These are phyloP conservation scores for Latrodectus elegans DNA, from an alignment of 2,888 invertebrate genomes.

Conservation along the genomic window DNA sequence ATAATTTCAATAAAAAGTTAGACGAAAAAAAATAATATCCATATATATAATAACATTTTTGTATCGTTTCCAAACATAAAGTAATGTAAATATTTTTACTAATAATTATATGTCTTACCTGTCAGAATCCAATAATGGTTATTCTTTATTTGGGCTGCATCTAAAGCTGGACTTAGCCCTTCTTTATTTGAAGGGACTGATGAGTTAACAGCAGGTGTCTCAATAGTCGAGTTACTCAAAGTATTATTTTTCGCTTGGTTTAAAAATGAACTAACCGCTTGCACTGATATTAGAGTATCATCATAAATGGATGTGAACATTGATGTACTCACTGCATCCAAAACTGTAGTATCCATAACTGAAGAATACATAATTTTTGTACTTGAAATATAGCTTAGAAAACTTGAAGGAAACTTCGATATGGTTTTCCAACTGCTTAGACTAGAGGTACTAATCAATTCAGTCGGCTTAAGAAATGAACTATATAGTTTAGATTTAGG, in stretches of 20 bases:
- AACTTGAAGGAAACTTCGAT: no score
- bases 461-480: neutral
- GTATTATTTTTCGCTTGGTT: slow-evolving; percentile 30
- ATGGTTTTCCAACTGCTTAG: no score
- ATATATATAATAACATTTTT: no score
- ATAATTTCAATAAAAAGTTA: no score
- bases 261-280: slow-evolving; percentile 33
- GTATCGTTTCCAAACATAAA: no score
- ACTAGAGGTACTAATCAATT: neutral
- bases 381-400: no score
- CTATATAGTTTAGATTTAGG: neutral
- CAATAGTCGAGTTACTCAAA: neutral
- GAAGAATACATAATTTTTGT: neutral
- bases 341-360: neutral
- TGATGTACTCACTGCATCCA: neutral
- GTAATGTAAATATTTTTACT: no score
- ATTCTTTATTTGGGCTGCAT: slow-evolving; percentile 42
- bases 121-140: slow-evolving; percentile 61
- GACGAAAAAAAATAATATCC: no score
- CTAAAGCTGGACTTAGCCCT: slow-evolving; percentile 7
- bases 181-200: slow-evolving; percentile 4
- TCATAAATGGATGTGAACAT: neutral
- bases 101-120: slow-evolving; percentile 13
- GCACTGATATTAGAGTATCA: slow-evolving; percentile 18
- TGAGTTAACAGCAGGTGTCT: neutral